Percentiles rank a stretch among this genome's conserved stretches.
phyloP scores from a whole-genome alignment of 2,888 invertebrate species.

The Aphodius sticticus region DNA sequence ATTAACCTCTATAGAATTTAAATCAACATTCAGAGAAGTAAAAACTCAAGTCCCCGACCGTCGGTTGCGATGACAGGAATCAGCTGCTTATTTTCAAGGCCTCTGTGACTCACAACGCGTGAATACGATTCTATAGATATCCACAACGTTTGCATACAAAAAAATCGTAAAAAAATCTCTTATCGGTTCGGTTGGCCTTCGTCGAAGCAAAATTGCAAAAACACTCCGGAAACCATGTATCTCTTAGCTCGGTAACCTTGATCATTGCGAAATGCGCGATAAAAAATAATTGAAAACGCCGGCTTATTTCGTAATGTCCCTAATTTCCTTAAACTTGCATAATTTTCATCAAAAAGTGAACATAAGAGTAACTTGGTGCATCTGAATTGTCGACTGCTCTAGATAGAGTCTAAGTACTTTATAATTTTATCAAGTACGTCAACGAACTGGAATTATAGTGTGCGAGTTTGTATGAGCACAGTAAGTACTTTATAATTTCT shows the following conservation, averaged over 20 bases:
- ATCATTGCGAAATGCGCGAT: neutral
- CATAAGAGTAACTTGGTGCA: neutral
- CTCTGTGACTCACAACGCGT: conserved; percentile 39
- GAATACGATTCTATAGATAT: neutral
- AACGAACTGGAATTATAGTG: too few relatives aligned
- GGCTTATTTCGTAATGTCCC: neutral
- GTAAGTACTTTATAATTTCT: too few relatives aligned
- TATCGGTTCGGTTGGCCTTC: neutral
- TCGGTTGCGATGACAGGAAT: conserved; percentile 28
- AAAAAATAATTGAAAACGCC: neutral
- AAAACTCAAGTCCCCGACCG: neutral
- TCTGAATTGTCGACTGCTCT: too few relatives aligned
- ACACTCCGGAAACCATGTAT: neutral
- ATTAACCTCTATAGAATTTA: neutral
- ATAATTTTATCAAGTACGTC: too few relatives aligned
- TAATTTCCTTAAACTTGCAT: neutral
- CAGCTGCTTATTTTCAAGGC: conserved; percentile 52
- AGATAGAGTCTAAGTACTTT: too few relatives aligned
- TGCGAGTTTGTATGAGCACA: too few relatives aligned
- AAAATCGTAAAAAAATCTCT: neutral
- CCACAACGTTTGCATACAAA: neutral
- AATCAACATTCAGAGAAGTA: neutral
- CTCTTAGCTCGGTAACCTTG: neutral
- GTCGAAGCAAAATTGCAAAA: neutral
- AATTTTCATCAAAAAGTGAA: neutral